A percentile compares a stretch with the other conserved stretches of the same genome.
phyloP scores from a whole-genome alignment of 2,888 invertebrate species.

The Tuberolachnus salignus region DNA sequence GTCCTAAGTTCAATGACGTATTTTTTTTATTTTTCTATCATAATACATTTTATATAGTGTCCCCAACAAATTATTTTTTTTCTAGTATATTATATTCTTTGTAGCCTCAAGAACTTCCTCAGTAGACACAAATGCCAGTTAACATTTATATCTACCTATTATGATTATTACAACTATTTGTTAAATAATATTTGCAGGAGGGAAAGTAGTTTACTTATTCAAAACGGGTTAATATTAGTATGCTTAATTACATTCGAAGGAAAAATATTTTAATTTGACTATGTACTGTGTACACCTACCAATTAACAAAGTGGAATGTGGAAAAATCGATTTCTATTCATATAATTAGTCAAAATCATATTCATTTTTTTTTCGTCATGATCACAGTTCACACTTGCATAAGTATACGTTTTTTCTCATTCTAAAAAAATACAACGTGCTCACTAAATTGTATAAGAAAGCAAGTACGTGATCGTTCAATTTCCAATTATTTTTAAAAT shows the following conservation, averaged over 20 bases:
- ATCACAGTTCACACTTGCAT: not conserved
- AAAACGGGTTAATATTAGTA: conserved; percentile 26
- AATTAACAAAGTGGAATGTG: not conserved
- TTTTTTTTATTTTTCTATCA: not conserved
- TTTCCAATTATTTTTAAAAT: conserved; percentile 26
- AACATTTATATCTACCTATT: not conserved
- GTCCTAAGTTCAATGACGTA: conserved; percentile 4
- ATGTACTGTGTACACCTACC: not conserved
- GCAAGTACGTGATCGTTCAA: conserved; percentile 35
- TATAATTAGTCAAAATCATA: conserved; percentile 28
- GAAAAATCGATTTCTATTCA: conserved; percentile 5
- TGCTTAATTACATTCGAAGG: not conserved
- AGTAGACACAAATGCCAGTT: not conserved
- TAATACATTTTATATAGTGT: not conserved
- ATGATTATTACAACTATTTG: not conserved
- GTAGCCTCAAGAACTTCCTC: not conserved
- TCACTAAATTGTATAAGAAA: conserved; percentile 28
- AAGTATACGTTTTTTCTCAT: conserved; percentile 3
- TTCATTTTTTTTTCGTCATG: conserved; percentile 1
- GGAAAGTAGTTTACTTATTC: conserved; percentile 35
- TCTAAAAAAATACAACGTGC: conserved; percentile 12
- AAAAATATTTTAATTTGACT: not conserved
- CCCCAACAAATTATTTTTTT: not conserved
- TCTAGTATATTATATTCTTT: too few relatives aligned
- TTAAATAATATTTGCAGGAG: conserved; percentile 22